Evolutionary conservation across 2,113 vertebrate species (phyloP), one percentile per base, ranked within the genome.

Genomic region (Grammomys dolichurus): DNA sequence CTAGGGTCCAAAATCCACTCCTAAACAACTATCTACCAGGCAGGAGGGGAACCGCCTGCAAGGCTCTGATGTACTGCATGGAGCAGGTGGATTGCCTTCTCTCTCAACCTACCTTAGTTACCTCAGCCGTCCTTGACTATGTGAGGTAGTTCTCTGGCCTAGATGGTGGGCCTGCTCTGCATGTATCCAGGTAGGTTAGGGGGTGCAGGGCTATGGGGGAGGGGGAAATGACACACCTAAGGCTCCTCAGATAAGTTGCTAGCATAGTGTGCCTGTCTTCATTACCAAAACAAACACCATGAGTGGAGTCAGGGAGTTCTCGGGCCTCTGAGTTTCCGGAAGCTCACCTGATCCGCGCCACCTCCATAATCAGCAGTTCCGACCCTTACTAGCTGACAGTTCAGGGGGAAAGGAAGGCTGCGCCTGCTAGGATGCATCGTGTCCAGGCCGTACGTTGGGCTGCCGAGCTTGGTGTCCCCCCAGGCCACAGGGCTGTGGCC

Each of bases 331-430:
- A 72, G 82, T 85, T 87, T 9, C 1, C 24, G 51, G 51, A 51
- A 51, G 78, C 97, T 98, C 97, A 98, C 97, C 97, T 96, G 97
- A 67, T 96, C 97, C 1, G 78, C 7, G 0, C 48, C 56, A 75
- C 97, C 94, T 96, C 97, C 97, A 97, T 95, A 96, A 91, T 96
- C 96, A 72, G 97, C 97, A 89, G 95, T 96, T 96, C 97, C 97
- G 63, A 95, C 86, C 94, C 94, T 97, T 26, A 97, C 93, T 4
- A 97, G 95, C 87, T 98, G 97, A 95, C 96, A 97, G 94, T 97
- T 97, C 75, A 97, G 94, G 54, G 96, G 96, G 46, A 97, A 97
- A 48, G 96, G 97, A 58, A 97, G 92, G 78, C 95, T 96, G 88
- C 96, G 97, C 96, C 97, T 97, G 72, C 73, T 92, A 12, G 86